Percentiles rank a stretch among this genome's conserved stretches.
Conservation (phyloP, 2,113 vertebrate species). For the Hydropotes inermis region DNA sequence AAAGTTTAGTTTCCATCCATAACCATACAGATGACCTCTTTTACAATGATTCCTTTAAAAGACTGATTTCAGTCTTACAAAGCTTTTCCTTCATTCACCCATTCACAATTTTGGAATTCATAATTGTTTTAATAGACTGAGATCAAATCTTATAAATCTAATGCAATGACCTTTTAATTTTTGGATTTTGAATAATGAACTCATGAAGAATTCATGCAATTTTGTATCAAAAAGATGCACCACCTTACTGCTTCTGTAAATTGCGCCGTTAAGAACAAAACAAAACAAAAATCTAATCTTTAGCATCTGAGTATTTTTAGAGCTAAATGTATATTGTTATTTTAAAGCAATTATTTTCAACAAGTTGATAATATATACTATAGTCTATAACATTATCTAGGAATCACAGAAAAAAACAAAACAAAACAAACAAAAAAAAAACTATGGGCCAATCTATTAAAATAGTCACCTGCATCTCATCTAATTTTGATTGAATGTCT, state of each 20-base stretch:
- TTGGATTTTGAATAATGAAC: not conserved
- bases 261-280: not conserved
- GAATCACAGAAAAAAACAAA: too few relatives aligned
- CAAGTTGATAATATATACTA: not conserved
- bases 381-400: too few relatives aligned
- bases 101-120: slow-evolving; percentile 24
- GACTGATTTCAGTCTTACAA: not conserved
- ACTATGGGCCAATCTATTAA: not conserved
- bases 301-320: not conserved
- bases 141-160: not conserved
- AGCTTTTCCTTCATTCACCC: not conserved
- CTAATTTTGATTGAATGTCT: slow-evolving; percentile 97
- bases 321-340: not conserved
- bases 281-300: not conserved
- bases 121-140: not conserved
- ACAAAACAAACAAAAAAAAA: too few relatives aligned
- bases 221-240: not conserved
- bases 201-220: not conserved
- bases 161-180: not conserved
- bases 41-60: not conserved
- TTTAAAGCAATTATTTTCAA: not conserved
- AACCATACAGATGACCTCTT: not conserved
- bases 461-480: slow-evolving; percentile 98
- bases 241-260: not conserved
- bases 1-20: not conserved